Percentiles rank a stretch among this genome's conserved stretches.
These are phyloP conservation scores for Drosophila orena DNA, from an alignment of 1,140 invertebrate species.

Conservation along the genomic window DNA sequence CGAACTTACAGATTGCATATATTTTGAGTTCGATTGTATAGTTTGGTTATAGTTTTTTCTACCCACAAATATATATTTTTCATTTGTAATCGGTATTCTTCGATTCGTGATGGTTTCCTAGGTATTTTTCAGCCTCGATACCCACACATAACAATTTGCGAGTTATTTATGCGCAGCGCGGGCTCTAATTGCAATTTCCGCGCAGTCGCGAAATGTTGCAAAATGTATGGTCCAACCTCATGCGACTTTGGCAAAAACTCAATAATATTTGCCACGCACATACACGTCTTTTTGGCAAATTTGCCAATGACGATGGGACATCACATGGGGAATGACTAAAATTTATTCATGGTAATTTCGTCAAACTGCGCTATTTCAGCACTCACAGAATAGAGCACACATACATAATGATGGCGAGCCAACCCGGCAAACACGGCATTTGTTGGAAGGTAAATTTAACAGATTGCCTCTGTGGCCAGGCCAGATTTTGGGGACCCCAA, in stretches of 20 bases:
- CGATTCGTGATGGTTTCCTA: not conserved
- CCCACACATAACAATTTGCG: conserved; percentile 42
- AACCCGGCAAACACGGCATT: conserved; percentile 19
- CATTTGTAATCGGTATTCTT: conserved; percentile 8
- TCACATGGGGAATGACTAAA: conserved; percentile 15
- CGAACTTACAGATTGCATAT: no score
- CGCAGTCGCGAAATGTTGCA: conserved; percentile 72
- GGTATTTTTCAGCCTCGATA: not conserved
- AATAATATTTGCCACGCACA: conserved; percentile 62
- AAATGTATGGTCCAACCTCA: conserved; percentile 58
- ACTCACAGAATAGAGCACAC: not conserved
- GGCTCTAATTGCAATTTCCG: conserved; percentile 80
- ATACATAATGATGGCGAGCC: conserved; percentile 8
- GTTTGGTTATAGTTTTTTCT: no score
- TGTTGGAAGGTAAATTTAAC: conserved; percentile 71
- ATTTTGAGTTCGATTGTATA: no score
- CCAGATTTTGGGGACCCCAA: conserved; percentile 39
- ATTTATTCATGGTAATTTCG: conserved; percentile 81
- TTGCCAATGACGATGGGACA: conserved; percentile 28
- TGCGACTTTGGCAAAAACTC: conserved; percentile 53
- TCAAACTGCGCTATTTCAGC: conserved; percentile 40
- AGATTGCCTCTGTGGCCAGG: conserved; percentile 52
- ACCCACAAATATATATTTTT: not conserved
- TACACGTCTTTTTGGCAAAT: conserved; percentile 55
- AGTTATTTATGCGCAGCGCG: conserved; percentile 70